Conservation (phyloP, 2,113 vertebrate species). For the Naja naja region DNA sequence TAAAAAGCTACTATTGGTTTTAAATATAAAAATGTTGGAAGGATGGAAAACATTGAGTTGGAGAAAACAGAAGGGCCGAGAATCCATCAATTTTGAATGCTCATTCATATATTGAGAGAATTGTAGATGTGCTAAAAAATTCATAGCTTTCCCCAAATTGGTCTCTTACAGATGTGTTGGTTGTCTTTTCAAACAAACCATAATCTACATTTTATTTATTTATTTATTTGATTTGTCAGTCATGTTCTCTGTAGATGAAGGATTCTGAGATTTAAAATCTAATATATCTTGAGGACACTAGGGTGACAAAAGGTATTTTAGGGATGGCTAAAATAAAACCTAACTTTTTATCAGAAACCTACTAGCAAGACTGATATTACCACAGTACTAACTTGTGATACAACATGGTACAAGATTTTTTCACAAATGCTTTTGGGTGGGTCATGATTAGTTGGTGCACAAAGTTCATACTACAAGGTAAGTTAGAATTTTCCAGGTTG, state of each 20-base stretch:
- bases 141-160: not conserved
- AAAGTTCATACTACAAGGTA: not conserved
- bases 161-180: not conserved
- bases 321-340: too few species aligned
- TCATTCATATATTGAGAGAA: not conserved
- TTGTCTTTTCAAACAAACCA: not conserved
- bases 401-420: not conserved
- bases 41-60: not conserved
- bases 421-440: not conserved
- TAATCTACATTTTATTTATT: too few species aligned
- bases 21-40: not conserved
- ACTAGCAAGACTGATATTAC: not conserved
- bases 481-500: not conserved
- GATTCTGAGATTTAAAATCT: not conserved
- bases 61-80: not conserved
- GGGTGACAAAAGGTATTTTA: not conserved
- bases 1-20: not conserved
- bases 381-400: not conserved
- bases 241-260: not conserved
- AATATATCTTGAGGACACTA: not conserved
- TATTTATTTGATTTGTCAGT: too few species aligned
- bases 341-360: not conserved
- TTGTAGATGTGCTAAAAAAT: not conserved
- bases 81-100: not conserved
- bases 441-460: not conserved